Evolutionary conservation across 2,113 vertebrate genomes (phyloP).

Genomic region (Pogonocichla stellata): DNA sequence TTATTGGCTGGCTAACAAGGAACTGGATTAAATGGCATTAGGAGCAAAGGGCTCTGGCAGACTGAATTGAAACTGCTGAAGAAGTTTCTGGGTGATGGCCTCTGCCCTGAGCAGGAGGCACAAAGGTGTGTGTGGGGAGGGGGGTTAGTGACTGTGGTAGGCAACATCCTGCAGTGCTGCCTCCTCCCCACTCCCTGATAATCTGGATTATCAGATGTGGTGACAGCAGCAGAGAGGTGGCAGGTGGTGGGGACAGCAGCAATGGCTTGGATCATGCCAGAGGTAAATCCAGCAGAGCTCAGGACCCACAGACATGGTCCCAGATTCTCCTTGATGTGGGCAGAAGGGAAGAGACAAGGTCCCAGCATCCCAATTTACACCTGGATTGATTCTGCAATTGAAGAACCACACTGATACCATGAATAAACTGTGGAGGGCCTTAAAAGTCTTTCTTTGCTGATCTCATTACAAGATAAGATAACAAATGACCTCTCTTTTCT

Average conservation of each 20-base stretch:
- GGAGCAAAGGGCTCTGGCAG: background rate
- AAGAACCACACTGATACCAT: background rate
- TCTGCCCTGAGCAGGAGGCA: background rate
- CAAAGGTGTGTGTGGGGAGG: accelerated
- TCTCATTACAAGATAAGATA: background rate
- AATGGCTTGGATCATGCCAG: background rate
- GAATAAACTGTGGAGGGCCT: background rate
- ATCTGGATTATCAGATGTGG: background rate
- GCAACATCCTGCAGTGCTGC: background rate
- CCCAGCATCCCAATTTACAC: background rate
- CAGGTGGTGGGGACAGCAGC: accelerated
- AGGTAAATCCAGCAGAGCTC: background rate
- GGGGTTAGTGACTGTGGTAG: accelerated
- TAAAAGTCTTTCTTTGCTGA: background rate
- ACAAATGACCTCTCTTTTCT: background rate
- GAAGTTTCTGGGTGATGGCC: background rate
- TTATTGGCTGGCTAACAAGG: background rate
- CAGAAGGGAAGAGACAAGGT: background rate
- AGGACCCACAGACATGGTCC: background rate
- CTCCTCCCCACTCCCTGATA: background rate
- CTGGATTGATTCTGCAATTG: background rate
- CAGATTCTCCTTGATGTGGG: background rate
- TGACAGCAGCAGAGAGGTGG: background rate
- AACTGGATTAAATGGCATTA: background rate
- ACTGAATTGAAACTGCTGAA: background rate